Evolutionary conservation across 2,888 invertebrate species (phyloP).

Genomic region (Lycocerus yunnanus): DNA sequence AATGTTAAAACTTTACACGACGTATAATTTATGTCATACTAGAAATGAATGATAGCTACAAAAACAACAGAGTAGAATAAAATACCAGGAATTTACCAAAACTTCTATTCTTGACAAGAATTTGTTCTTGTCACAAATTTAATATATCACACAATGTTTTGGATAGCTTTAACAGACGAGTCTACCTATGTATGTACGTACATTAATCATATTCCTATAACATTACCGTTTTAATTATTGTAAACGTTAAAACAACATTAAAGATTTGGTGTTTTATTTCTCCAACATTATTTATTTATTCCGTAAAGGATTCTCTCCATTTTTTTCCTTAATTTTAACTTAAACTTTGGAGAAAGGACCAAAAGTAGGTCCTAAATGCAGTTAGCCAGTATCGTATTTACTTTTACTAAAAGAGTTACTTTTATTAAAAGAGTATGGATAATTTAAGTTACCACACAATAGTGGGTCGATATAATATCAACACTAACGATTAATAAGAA

Average conservation of each 20-base stretch:
- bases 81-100: conserved; percentile 6
- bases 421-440: too few relatives aligned
- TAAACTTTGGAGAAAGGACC: too few relatives aligned
- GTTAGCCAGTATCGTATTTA: too few relatives aligned
- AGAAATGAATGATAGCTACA: neutral
- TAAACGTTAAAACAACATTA: neutral
- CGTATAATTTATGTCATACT: neutral
- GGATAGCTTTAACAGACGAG: conserved; percentile 21
- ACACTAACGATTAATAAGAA: too few relatives aligned
- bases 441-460: too few relatives aligned
- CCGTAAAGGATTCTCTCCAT: neutral
- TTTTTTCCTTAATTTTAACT: neutral
- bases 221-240: neutral
- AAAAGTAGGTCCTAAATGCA: too few relatives aligned
- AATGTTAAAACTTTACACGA: neutral
- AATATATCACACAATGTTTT: conserved; percentile 23
- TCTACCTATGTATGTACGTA: conserved; percentile 11
- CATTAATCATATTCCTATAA: conserved; percentile 22
- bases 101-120: conserved; percentile 12
- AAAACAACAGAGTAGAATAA: neutral
- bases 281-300: neutral
- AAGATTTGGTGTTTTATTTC: neutral
- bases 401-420: too few relatives aligned
- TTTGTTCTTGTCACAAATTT: conserved; percentile 28
- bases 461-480: too few relatives aligned